phyloP scores from a whole-genome alignment of 2,888 invertebrate species.

The Meta bourneti region DNA sequence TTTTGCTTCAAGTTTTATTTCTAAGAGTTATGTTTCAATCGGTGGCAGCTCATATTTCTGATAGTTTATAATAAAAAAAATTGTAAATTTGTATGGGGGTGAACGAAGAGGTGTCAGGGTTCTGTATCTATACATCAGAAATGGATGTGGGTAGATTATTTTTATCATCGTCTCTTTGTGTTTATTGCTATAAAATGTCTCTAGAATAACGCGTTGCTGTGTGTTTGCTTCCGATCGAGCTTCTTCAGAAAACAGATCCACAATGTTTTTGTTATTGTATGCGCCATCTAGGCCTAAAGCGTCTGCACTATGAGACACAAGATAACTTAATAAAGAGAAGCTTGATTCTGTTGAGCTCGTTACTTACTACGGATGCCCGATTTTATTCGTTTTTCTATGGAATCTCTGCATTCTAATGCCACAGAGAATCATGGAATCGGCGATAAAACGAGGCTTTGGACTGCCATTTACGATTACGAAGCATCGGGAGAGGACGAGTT shows the following conservation, averaged over 20 bases:
- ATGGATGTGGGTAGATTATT: conserved; percentile 69
- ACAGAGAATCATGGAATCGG: conserved; percentile 69
- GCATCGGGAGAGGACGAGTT: conserved; percentile 97
- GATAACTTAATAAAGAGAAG: conserved; percentile 39
- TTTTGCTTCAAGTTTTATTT: neutral
- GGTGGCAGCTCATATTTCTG: conserved; percentile 36
- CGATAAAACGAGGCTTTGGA: conserved; percentile 83
- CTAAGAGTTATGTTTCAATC: conserved; percentile 11
- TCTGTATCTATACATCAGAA: conserved; percentile 50
- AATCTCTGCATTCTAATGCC: conserved; percentile 72
- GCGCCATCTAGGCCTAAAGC: conserved; percentile 67
- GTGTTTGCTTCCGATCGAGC: neutral
- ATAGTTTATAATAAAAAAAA: conserved; percentile 47
- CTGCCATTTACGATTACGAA: conserved; percentile 94
- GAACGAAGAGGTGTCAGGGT: conserved; percentile 74
- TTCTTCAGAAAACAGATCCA: conserved; percentile 5
- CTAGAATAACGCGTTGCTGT: neutral
- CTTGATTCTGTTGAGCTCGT: conserved; percentile 27
- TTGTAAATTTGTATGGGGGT: conserved; percentile 71
- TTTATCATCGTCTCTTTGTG: conserved; percentile 44
- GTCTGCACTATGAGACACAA: conserved; percentile 56
- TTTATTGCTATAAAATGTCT: conserved; percentile 19
- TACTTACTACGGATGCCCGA: conserved; percentile 71
- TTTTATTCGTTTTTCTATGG: conserved; percentile 69
- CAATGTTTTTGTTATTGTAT: conserved; percentile 46